phyloP scores from a whole-genome alignment of 1,140 invertebrate genomes.

The Aphaenogaster floridana region DNA sequence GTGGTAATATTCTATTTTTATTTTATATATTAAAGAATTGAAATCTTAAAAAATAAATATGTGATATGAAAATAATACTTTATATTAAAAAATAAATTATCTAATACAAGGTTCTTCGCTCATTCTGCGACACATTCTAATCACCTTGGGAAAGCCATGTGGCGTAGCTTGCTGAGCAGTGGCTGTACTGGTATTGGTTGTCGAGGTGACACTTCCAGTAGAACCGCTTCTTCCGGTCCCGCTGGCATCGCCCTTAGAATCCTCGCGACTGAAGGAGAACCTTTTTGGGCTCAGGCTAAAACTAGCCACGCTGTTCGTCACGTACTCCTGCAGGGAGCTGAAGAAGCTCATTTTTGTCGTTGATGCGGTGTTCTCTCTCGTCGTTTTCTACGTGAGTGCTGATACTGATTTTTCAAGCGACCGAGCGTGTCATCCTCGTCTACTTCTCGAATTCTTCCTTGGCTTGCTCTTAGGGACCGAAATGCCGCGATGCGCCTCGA shows the following conservation, averaged over 20 bases:
- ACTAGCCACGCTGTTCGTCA: conserved; percentile 91
- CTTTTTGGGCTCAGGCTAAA: conserved; percentile 92
- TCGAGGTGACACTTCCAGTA: conserved; percentile 78
- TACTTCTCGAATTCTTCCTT: not conserved
- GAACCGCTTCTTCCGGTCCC: conserved; percentile 81
- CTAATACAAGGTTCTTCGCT: not conserved
- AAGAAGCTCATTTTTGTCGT: conserved; percentile 92
- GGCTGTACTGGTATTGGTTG: conserved; percentile 81
- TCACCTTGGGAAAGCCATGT: conserved; percentile 81
- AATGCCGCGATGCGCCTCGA: not conserved
- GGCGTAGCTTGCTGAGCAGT: conserved; percentile 79
- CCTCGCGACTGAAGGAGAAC: conserved; percentile 91
- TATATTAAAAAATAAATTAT: not conserved
- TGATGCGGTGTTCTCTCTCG: not conserved
- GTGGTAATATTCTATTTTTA: not conserved
- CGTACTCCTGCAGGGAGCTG: conserved; percentile 93
- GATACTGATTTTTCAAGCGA: conserved; percentile 9
- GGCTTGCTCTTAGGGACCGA: conserved; percentile 10
- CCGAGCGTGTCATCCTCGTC: conserved; percentile 42
- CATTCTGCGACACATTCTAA: not conserved
- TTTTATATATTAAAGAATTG: not conserved
- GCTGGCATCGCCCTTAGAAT: conserved; percentile 83
- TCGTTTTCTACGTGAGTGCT: not conserved
- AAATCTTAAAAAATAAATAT: not conserved
- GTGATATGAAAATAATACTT: not conserved